Conservation (phyloP, 64 coral and sea anemone species). For the Acropora tenuis region DNA sequence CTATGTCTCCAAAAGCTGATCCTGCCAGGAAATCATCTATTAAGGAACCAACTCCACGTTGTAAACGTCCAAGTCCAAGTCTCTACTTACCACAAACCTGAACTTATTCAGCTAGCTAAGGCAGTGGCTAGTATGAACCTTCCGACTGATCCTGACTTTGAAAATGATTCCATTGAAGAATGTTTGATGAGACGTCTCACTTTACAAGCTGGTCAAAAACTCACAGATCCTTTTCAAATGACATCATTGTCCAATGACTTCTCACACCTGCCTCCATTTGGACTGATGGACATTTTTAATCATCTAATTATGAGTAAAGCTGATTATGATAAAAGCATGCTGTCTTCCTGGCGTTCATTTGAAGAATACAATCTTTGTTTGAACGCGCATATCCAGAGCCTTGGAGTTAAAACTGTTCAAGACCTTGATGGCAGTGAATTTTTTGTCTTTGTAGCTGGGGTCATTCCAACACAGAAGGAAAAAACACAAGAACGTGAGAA, state of each 20-base stretch:
- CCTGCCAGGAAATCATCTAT: no score
- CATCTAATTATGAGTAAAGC: conserved; percentile 48
- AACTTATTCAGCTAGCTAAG: conserved; percentile 18
- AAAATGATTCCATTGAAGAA: no score
- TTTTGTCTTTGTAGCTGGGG: no score
- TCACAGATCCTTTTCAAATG: conserved; percentile 18
- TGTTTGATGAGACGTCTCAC: neutral
- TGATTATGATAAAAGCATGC: conserved; percentile 64
- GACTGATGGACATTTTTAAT: conserved; percentile 19
- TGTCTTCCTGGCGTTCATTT: neutral
- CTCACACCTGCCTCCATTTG: conserved; percentile 21
- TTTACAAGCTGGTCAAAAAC: conserved; percentile 65
- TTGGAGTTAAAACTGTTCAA: no score
- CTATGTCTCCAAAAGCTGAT: no score
- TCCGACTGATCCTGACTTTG: no score
- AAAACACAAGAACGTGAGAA: conserved; percentile 46
- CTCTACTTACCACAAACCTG: conserved; percentile 69
- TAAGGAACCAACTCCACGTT: no score
- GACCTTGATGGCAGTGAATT: no score
- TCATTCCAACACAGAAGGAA: no score
- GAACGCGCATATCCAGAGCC: conserved; percentile 12
- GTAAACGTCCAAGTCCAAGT: neutral
- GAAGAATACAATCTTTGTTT: conserved; percentile 35
- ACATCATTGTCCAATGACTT: no score
- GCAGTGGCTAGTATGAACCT: no score